Evolutionary conservation across 1,140 invertebrate species (phyloP).

Genomic region (Diabrotica virgifera): DNA sequence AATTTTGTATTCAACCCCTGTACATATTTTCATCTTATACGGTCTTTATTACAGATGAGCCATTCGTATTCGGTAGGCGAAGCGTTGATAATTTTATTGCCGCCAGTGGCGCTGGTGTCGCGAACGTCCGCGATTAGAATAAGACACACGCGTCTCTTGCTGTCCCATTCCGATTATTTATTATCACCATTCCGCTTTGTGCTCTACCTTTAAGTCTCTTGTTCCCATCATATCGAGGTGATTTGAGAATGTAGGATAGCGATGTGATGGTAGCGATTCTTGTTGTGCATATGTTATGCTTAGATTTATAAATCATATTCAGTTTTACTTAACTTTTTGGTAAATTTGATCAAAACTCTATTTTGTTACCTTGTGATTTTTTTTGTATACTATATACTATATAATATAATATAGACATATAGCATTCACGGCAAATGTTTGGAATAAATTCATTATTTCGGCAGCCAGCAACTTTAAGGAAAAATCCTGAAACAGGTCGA

Average conservation of each 20-base stretch:
- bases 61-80: conserved; percentile 12
- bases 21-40: not conserved
- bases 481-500: too few relatives aligned
- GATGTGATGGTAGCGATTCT: too few relatives aligned
- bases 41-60: conserved; percentile 9
- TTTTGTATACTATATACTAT: too few relatives aligned
- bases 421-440: too few relatives aligned
- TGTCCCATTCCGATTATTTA: conserved; percentile 14
- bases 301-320: too few relatives aligned
- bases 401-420: too few relatives aligned
- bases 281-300: too few relatives aligned
- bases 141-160: conserved; percentile 11
- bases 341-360: too few relatives aligned
- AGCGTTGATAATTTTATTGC: conserved; percentile 17
- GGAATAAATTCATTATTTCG: too few relatives aligned
- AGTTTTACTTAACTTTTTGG: too few relatives aligned
- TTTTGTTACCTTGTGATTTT: too few relatives aligned
- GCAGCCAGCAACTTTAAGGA: too few relatives aligned
- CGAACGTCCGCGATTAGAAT: not conserved
- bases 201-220: conserved; percentile 13
- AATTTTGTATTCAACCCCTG: not conserved
- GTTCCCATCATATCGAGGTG: conserved; percentile 11
- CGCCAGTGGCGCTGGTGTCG: conserved; percentile 6
- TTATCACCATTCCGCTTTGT: conserved; percentile 13
- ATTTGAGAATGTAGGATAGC: not conserved